These are phyloP conservation scores for Acromyrmex echinatior DNA, from an alignment of 1,140 invertebrate genomes.

Conservation along the genomic window DNA sequence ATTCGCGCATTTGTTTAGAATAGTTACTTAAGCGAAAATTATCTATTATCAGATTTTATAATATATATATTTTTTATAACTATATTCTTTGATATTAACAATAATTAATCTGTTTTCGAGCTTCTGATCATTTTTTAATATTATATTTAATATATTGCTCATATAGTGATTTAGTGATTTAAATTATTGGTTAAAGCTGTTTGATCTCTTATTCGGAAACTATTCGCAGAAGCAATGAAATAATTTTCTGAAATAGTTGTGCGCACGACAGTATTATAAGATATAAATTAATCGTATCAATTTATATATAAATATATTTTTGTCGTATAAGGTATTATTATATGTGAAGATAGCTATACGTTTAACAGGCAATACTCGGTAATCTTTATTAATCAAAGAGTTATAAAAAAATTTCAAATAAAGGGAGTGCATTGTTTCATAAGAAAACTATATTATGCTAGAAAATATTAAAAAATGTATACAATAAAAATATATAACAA, in stretches of 20 bases:
- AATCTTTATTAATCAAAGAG: slow-evolving; percentile 30
- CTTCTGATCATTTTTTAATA: not conserved
- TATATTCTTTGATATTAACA: slow-evolving; percentile 65
- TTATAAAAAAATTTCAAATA: slow-evolving; percentile 14
- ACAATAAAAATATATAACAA: slow-evolving; percentile 17
- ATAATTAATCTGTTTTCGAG: not conserved
- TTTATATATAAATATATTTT: slow-evolving; percentile 22
- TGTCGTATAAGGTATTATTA: slow-evolving; percentile 13
- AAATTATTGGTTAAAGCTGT: slow-evolving; percentile 1
- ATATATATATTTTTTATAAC: slow-evolving; percentile 40
- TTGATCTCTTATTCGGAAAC: slow-evolving; percentile 19
- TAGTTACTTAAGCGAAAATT: slow-evolving; percentile 3
- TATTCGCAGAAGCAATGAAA: not conserved
- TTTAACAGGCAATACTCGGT: not conserved
- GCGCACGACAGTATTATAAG: slow-evolving; percentile 15
- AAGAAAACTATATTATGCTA: not conserved
- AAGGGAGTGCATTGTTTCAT: not conserved
- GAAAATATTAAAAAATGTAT: not conserved
- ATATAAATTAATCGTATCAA: slow-evolving; percentile 20
- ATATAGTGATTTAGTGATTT: slow-evolving; percentile 9
- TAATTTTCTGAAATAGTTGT: slow-evolving; percentile 36
- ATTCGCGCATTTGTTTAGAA: not conserved
- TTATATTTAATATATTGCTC: slow-evolving; percentile 23
- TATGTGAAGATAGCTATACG: not conserved
- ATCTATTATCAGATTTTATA: slow-evolving; percentile 25